Evolutionary conservation across 2,888 invertebrate genomes (phyloP).

Genomic region (Gandaritis pyraliata): DNA sequence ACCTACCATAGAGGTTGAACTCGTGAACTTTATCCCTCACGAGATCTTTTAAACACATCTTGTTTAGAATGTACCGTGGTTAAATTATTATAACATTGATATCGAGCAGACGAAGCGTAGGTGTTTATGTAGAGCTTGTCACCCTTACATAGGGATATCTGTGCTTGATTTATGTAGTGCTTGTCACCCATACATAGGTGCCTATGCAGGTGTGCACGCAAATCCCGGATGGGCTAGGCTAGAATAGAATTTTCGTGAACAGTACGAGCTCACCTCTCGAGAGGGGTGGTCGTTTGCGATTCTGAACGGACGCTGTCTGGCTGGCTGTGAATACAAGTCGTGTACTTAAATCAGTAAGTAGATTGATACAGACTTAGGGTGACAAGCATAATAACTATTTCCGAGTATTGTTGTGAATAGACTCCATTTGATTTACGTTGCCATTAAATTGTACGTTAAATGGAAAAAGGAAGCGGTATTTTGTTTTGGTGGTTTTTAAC

Average conservation of each 20-base stretch:
- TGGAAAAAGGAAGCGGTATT: neutral
- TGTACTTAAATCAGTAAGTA: slow-evolving; percentile 9
- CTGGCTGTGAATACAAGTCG: neutral
- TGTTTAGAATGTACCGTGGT: no score
- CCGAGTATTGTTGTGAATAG: neutral
- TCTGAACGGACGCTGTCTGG: neutral
- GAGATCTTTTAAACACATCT: no score
- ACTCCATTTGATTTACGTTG: neutral
- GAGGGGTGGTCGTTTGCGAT: slow-evolving; percentile 6
- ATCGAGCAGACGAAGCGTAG: no score
- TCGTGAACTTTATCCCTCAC: no score
- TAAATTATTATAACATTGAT: no score
- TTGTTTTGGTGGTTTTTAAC: neutral
- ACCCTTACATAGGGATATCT: no score
- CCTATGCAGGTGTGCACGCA: slow-evolving; percentile 14
- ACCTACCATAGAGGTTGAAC: no score
- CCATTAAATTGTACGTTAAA: neutral
- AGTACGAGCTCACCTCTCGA: slow-evolving; percentile 22
- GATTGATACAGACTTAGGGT: slow-evolving; percentile 3
- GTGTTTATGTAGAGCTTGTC: no score
- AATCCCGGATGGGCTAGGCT: slow-evolving; percentile 6
- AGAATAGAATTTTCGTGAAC: slow-evolving; percentile 4
- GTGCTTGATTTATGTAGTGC: slow-evolving; percentile 17
- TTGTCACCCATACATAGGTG: slow-evolving; percentile 14
- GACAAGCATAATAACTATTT: neutral